Percentiles rank a stretch among this genome's conserved stretches.
phyloP scores from a whole-genome alignment of 1,140 invertebrate genomes.

The Metaphire vulgaris region DNA sequence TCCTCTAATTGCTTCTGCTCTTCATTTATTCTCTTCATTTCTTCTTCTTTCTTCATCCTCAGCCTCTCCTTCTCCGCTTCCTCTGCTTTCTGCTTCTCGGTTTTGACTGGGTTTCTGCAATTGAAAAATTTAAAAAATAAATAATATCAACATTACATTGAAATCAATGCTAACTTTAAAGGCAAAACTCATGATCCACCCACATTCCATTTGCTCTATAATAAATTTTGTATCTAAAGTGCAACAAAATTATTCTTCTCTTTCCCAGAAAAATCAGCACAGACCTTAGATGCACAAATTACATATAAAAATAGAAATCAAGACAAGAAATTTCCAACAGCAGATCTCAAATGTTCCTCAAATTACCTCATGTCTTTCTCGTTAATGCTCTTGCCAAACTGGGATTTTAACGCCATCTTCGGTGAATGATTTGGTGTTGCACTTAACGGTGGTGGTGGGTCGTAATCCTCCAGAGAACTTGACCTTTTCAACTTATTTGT shows the following conservation, averaged over 20 bases:
- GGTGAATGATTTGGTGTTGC: conserved; percentile 1
- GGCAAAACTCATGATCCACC: no score
- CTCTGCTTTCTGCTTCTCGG: background rate
- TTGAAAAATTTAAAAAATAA: no score
- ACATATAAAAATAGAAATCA: no score
- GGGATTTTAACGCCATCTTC: background rate
- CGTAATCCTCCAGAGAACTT: background rate
- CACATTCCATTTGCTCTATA: no score
- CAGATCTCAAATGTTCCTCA: background rate
- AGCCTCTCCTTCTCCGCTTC: background rate
- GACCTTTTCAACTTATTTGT: no score
- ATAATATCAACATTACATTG: no score
- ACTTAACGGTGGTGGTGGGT: background rate
- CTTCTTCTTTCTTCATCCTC: background rate
- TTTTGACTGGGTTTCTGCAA: no score
- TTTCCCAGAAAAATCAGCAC: background rate
- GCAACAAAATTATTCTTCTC: no score
- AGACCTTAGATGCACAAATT: no score
- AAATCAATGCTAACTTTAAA: no score
- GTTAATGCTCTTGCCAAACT: background rate
- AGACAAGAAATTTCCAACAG: no score
- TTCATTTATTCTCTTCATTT: background rate
- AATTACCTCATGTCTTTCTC: background rate
- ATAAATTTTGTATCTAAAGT: no score
- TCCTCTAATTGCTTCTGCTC: background rate